Evolutionary conservation across 2,888 invertebrate species (phyloP), one percentile per base, ranked within the genome.

Genomic region (Elegia similella): DNA sequence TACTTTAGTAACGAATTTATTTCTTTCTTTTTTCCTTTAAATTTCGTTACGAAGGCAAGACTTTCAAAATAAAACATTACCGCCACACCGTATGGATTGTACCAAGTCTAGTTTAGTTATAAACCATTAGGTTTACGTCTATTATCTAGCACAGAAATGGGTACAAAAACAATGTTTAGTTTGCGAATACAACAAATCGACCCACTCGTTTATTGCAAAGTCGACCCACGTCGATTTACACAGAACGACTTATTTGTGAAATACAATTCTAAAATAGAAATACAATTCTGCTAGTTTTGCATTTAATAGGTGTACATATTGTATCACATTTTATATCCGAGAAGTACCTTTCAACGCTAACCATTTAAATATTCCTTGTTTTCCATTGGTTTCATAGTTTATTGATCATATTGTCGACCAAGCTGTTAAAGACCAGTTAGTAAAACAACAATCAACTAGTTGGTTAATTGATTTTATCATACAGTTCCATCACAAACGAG

Each of bases 381-480:
- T 42, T 7, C 52, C 42, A 32, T 55, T 55, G 17, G 44, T 55
- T 17, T 6, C 1, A 34, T 32, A 46, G 32, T 43, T 46, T 55
- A 34, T 34, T 55, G 10, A n/a, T 16, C 16, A 34, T 50, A 23
- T 46, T 46, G 29, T 53, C 30, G 1, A 53, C 15, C 7, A 16
- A 50, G 7, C 34, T 8, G 12, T 50, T n/a, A 10, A 2, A 16
- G 15, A 6, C 34, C 12, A 48, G 7, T 48, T 50, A 6, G 0
- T 15, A 50, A 16, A 10, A 32, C 29, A 50, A 16, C 15, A 8
- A 50, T 34, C 13, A 30, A 48, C 23, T 3, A n/a, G 23, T 47
- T 32, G 6, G 48, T 50, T 34, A 53, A 53, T 53, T 10, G 30
- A 7, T 43, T 53, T 53, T 53, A 43, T 53, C 53, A 43, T 53